Base-by-base conservation (phyloP, 2,113 vertebrate genomes). In the Talpa occidentalis region DNA sequence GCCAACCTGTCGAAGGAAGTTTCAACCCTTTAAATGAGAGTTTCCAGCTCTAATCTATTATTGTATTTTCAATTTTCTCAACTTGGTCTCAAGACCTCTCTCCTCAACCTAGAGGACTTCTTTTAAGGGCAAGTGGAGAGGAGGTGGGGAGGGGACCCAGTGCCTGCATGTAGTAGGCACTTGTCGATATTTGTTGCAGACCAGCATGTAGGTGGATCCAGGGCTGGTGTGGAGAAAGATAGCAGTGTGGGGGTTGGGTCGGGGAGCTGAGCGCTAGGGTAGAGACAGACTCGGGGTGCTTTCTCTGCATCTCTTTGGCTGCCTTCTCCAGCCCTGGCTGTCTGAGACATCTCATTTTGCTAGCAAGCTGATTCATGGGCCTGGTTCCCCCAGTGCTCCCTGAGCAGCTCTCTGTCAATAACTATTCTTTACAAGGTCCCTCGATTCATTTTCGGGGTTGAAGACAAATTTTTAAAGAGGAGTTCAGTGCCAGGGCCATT, bases 391-490 rank as follows among this genome's bases (percentile, higher is more conserved):
- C 6, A 1, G 52, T 0, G 69, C 73, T 94, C 95, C 93, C 91
- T 0, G 32, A 93, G 67, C 92, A 62, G 88, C 93, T 74, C 60
- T 92, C 67, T 79, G 96, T 85, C 96, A 97, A 70, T 95, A 96
- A 92, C 92, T 77, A 37, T 85, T 92, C 93, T 96, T 96, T 95
- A 94, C 90, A 93, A 82, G 93, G 90, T 92, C 77, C 88, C 92
- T 77, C 6, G 67, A 92, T 95, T 92, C n/a, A 0, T 90, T 96
- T 82, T 74, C 2, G 1, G 91, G 77, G 72, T 95, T 60, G 92
- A 88, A 96, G 93, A 95, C 93, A 96, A 94, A 89, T 93, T 93
- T 93, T 95, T 90, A 94, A 95, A 96, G 93, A 92, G 86, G 79
- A 94, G 90, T 79, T 93, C 56, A 60, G 97, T 9, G 35, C 84